Evolutionary conservation across 2,888 invertebrate species (phyloP), one percentile per base, ranked within the genome.

Genomic region (Cataglyphis cursor): DNA sequence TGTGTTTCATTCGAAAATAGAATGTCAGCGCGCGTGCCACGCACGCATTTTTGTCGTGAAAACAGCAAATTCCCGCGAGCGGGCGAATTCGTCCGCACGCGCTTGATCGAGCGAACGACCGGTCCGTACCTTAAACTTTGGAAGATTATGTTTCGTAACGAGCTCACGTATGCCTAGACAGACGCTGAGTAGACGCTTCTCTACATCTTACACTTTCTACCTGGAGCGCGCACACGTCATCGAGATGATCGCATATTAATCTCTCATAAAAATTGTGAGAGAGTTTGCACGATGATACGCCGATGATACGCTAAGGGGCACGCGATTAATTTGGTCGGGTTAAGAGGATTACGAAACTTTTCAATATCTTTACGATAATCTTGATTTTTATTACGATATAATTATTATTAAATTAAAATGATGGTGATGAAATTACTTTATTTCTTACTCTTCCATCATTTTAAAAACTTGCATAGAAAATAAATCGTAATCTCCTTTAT

Each of bases 1-100:
- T 90, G 90, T 88, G 91, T 93, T 93, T 93, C 91, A 92, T 92
- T 93, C 93, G 92, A 93, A 93, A 93, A 93, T 93, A 93, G 93
- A 93, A 93, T 90, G 91, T 92, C 90, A 91, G 91, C 91, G 90
- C 91, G 91, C 92, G 92, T 91, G 92, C 90, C 91, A 88, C 88
- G 90, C 89, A 91, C 78, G 72, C 90, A 92, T 93, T 93, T 93
- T 93, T 93, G 89, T 90, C 92, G 86, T 86, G 92, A 93, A 93
- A 92, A 92, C 90, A 86, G 86, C 88, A 85, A 91, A 92, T 93
- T 92, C 91, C 88, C 90, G 83, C 87, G 89, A 85, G 87, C 80
- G 83, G 88, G 87, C 90, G 88, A 86, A 86, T 88, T 89, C 87
- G 86, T 61, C 59, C 82, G 83, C 12, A n/a, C 81, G 48, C 68